Evolutionary conservation across 2,888 invertebrate species (phyloP).

Genomic region (Dolomedes plantarius): DNA sequence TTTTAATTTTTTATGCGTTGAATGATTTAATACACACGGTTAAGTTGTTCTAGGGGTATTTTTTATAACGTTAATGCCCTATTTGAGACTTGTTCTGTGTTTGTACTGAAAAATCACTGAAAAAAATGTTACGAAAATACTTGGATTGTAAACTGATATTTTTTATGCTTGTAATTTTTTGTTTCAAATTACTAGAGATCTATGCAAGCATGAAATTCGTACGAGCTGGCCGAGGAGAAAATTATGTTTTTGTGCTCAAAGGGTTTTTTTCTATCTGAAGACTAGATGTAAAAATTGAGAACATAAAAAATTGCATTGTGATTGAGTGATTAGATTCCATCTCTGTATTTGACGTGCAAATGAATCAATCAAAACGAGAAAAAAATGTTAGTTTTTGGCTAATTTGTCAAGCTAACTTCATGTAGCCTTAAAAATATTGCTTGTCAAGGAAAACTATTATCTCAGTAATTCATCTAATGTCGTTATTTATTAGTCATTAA

Average conservation of each 20-base stretch:
- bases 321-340: neutral
- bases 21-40: neutral
- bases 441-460: too few relatives aligned
- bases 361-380: neutral
- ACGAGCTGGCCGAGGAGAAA: neutral
- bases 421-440: too few relatives aligned
- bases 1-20: neutral
- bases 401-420: too few relatives aligned
- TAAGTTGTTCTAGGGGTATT: neutral
- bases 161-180: neutral
- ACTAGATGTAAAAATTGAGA: too few relatives aligned
- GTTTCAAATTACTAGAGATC: neutral
- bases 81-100: neutral
- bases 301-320: too few relatives aligned
- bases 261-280: conserved; percentile 5
- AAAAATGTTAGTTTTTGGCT: too few relatives aligned
- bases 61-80: neutral
- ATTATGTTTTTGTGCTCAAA: neutral
- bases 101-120: neutral
- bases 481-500: too few relatives aligned
- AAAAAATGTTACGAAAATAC: neutral
- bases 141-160: neutral
- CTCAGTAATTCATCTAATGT: too few relatives aligned
- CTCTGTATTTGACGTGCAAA: neutral
- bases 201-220: neutral